These are phyloP conservation scores for Lerista edwardsae DNA, from an alignment of 2,797 vertebrate species.

Conservation along the genomic window DNA sequence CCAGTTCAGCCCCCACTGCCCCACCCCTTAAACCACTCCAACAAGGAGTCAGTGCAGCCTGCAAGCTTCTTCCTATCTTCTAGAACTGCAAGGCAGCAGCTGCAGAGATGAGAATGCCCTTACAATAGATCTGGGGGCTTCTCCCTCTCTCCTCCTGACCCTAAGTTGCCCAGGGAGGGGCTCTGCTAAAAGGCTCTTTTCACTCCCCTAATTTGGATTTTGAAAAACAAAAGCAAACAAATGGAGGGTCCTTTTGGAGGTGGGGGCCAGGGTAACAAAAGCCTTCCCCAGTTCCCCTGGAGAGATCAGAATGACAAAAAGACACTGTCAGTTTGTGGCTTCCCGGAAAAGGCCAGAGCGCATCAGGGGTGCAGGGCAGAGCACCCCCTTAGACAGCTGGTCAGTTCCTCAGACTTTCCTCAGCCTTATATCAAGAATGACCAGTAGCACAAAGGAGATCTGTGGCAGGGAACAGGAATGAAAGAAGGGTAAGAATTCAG, in stretches of 20 bases:
- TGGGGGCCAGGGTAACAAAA: conserved; percentile 63
- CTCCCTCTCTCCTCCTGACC: conserved; percentile 51
- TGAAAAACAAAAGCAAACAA: conserved; percentile 71
- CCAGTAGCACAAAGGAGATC: not conserved
- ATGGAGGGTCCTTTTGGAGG: conserved; percentile 55
- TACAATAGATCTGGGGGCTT: conserved; percentile 50
- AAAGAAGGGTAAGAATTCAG: not conserved
- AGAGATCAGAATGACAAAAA: conserved; percentile 62
- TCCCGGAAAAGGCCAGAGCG: conserved; percentile 45
- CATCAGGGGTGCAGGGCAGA: conserved; percentile 48
- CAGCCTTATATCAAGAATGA: not conserved
- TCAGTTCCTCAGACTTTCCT: not conserved
- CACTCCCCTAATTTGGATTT: conserved; percentile 64
- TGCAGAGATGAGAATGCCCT: conserved; percentile 47
- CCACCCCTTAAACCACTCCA: not conserved
- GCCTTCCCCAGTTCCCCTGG: conserved; percentile 58
- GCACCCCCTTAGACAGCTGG: conserved; percentile 50
- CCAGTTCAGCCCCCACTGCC: not conserved
- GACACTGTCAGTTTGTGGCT: conserved; percentile 58
- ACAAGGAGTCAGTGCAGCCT: not conserved
- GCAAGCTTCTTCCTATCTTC: not conserved
- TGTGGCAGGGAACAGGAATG: not conserved
- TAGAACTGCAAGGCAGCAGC: conserved; percentile 53
- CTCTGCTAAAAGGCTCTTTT: conserved; percentile 59
- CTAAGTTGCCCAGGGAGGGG: conserved; percentile 37